Percentiles rank a stretch among this genome's conserved stretches.
Conservation (phyloP, 2,797 vertebrate species). For the Podargus strigoides region DNA sequence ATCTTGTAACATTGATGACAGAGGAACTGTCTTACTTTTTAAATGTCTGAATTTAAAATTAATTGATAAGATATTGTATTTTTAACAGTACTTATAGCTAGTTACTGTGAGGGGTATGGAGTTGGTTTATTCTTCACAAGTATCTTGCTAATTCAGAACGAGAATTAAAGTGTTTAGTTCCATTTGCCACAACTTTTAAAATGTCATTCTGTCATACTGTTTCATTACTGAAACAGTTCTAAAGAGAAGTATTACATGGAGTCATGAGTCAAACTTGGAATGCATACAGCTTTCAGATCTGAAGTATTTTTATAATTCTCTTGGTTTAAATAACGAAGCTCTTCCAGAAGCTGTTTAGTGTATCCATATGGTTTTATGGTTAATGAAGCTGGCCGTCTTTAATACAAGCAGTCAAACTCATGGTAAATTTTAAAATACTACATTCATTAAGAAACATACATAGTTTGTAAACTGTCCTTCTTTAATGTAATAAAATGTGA, state of each 20-base stretch:
- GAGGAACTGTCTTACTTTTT: neutral
- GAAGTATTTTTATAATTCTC: neutral
- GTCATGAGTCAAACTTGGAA: neutral
- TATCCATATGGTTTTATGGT: neutral
- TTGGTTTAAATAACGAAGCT: neutral
- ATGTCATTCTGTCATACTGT: neutral
- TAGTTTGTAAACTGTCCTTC: neutral
- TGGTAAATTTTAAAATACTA: neutral
- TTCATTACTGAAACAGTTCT: neutral
- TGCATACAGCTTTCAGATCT: neutral
- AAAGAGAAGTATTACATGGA: neutral
- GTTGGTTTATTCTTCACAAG: neutral
- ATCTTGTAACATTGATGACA: neutral
- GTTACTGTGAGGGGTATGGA: neutral
- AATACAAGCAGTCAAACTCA: neutral
- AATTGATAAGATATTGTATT: neutral
- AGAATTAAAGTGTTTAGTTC: neutral
- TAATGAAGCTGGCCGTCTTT: neutral
- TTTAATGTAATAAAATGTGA: neutral
- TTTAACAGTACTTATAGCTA: neutral
- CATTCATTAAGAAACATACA: neutral
- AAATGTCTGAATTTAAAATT: too few species aligned
- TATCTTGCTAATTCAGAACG: neutral
- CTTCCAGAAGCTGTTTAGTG: neutral
- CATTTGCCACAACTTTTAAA: neutral